A percentile compares a stretch with the other conserved stretches of the same genome.
phyloP scores from a whole-genome alignment of 2,113 vertebrate genomes.

The Sisor rabdophorus region DNA sequence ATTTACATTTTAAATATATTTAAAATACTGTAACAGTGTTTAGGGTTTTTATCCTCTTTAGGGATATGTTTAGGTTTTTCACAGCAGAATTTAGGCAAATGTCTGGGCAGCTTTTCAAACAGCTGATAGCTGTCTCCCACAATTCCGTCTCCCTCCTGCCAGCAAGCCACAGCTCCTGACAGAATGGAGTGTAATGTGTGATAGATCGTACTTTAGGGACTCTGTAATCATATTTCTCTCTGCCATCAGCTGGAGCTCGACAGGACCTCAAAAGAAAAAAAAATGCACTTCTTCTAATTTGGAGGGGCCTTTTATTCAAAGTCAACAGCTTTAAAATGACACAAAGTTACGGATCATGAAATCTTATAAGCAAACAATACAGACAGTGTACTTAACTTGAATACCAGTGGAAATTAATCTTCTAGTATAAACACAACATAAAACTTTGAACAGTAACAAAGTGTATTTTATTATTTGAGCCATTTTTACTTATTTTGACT shows the following conservation, averaged over 20 bases:
- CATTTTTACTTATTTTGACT: neutral
- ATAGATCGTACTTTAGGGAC: conserved; percentile 78
- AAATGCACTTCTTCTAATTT: conserved; percentile 58
- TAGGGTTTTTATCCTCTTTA: neutral
- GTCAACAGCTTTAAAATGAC: conserved; percentile 26
- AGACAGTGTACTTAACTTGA: neutral
- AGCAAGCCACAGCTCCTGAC: conserved; percentile 73
- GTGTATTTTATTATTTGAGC: neutral
- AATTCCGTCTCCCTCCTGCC: conserved; percentile 70
- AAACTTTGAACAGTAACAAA: neutral
- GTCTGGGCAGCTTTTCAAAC: conserved; percentile 65
- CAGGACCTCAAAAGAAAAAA: conserved; percentile 62
- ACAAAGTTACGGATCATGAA: conserved; percentile 4
- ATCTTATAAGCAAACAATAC: neutral
- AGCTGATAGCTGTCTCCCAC: conserved; percentile 69
- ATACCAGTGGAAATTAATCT: neutral
- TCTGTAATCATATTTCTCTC: conserved; percentile 75
- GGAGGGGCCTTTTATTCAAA: conserved; percentile 41
- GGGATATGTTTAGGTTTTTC: conserved; percentile 5
- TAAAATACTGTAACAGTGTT: too few species aligned
- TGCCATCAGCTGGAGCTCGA: conserved; percentile 73
- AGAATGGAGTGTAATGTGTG: conserved; percentile 77
- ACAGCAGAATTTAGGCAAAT: conserved; percentile 14
- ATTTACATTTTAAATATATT: too few species aligned
- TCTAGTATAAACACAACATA: neutral